Evolutionary conservation across 2,888 invertebrate genomes (phyloP).

Genomic region (Mythimna ferrago): DNA sequence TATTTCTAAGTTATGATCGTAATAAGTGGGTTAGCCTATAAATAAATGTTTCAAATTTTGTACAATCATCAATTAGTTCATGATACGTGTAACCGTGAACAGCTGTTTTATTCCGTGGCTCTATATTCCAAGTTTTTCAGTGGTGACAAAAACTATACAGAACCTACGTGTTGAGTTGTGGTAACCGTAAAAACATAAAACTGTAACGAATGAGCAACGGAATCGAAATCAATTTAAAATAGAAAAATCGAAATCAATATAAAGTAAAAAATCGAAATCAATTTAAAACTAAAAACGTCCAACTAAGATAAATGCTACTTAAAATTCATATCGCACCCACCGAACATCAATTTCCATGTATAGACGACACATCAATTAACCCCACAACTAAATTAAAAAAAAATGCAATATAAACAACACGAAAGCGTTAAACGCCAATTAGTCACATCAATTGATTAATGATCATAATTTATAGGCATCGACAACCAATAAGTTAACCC

Average conservation of each 20-base stretch:
- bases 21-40: no score
- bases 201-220: no score
- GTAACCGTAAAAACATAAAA: no score
- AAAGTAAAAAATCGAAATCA: constrained; percentile 16
- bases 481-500: constrained; percentile 55
- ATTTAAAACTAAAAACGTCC: constrained; percentile 6
- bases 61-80: no score
- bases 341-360: constrained; percentile 29
- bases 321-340: constrained; percentile 25
- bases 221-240: constrained; percentile 3
- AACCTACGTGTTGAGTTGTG: no score
- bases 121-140: no score
- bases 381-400: constrained; percentile 31
- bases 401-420: constrained; percentile 22
- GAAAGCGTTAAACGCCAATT: constrained; percentile 55
- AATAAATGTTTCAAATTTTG: no score
- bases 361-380: constrained; percentile 27
- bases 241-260: constrained; percentile 6
- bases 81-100: no score
- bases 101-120: no score
- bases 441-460: constrained; percentile 62
- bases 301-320: constrained; percentile 19
- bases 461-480: constrained; percentile 58
- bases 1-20: no score
- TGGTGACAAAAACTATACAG: no score